Base-by-base conservation (phyloP, 2,888 invertebrate species). In the Synergus umbraculus region DNA sequence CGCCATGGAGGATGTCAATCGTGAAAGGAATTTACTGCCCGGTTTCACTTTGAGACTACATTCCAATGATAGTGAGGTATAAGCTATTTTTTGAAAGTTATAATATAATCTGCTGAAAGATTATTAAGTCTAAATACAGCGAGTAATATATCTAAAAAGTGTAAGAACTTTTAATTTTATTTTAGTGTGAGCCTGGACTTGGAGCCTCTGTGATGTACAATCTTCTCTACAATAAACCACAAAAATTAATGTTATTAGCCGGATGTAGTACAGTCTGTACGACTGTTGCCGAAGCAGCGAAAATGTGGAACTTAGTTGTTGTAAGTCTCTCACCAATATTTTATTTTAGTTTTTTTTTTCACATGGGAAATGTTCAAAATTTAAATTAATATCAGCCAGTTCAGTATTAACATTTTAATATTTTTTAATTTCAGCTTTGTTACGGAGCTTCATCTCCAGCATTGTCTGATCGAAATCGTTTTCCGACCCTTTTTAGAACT, bases 271-370 rank as follows among this genome's bases (percentile, higher is more conserved):
- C 98, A 10, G 99, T 99, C 43, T 99, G 99, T 90, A 99, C 99
- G 37, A 98, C 99, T 66, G 98, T 99, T 15, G 99, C 99, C 2
- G 99, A 99, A 93, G 98, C 99, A 64, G 99, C 99, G 79, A 98
- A 98, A 93, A 99, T 99, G 97, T 99, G 99, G 99, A 99, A 99
- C 93, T 95, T 99, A 83, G 97, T 99, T 92, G 99, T 99, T 94
- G 99, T 99, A 93, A 95, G 97, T 95, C 80, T 29, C 5, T 12
- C 4, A 63, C 4, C 22, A 22, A 13, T 63, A 29, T 63, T 63
- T 63, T 5, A 5, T 29, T 29, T 12, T 29, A 63, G 0, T 29
- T 29, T 29, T 22, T 29, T 22, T 29, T 3, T 29, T 29, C 29
- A 29, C 3, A 29, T 29, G 29, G 29, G 29, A 29, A 29, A 29